Base-by-base conservation (phyloP, 1,140 invertebrate genomes). In the Sminthurides bifidus region DNA sequence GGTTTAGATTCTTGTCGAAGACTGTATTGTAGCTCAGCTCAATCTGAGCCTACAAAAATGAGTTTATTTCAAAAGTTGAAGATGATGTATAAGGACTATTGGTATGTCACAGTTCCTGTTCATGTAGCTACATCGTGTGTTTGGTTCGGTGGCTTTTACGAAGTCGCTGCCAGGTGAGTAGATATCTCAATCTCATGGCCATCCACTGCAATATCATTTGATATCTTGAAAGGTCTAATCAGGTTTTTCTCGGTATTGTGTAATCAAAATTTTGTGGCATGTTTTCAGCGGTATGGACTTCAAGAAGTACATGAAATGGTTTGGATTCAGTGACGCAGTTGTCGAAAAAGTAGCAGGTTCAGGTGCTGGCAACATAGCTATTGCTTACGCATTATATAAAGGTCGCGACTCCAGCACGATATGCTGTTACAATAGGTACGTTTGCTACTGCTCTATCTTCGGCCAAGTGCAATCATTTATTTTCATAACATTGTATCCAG, bases 341-440 rank as follows among this genome's bases (percentile, higher is more conserved):
- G 74, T 87, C 29, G 75, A 80, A 43, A 80, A 82, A 41, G 71
- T 94, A 52, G 77, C 76, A 67, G 78, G 83, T 54, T 86, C 85
- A 0, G 79, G 77, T 66, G 81, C 88, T 66, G 92, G 91, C 15
- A 81, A 91, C 71, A 74, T 87, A 68, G 90, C 90, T 14, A 74
- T 93, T 17, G 78, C 88, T 1, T 92, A 91, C 73, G 81, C 87
- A 8, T 74, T 91, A 65, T 95, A 94, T 69, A 95, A 96, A 77
- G n/a, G 74, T 95, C 59, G 81, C 81, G 14, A 92, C 91, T 21
- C 92, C 92, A 1, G 66, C 87, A n/a, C 75, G 92, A 62, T 96
- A 94, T 73, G 84, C 86, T 3, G 81, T 93, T 0, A 95, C 91
- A 24, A 64, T 96, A 64, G 86, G 82, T 84, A 75, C 76, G 69